These are phyloP conservation scores for Etheostoma cragini DNA, from an alignment of 2,113 vertebrate species.

Conservation along the genomic window DNA sequence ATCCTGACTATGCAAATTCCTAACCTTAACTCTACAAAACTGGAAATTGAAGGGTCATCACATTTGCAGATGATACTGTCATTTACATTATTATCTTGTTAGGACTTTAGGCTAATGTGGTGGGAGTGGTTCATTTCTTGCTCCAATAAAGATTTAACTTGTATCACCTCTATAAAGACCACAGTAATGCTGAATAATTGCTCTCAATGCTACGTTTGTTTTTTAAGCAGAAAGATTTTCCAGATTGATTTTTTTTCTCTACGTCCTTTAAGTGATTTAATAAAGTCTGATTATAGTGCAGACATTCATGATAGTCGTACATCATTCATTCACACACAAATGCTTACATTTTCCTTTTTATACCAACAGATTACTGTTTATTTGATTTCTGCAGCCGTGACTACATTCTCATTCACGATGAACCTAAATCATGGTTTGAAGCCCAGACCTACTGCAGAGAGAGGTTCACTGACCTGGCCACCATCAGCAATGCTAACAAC, in stretches of 20 bases:
- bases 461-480: constrained; percentile 27
- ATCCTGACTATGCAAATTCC: neutral
- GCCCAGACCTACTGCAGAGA: constrained; percentile 38
- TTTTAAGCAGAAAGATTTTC: too few relatives aligned
- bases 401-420: neutral
- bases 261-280: too few relatives aligned
- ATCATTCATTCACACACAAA: too few relatives aligned
- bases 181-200: neutral
- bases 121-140: neutral
- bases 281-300: too few relatives aligned
- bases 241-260: too few relatives aligned
- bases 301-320: too few relatives aligned
- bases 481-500: neutral
- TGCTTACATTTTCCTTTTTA: too few relatives aligned
- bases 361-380: neutral
- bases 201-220: too few relatives aligned
- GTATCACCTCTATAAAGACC: neutral
- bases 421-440: constrained; percentile 10
- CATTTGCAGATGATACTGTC: neutral
- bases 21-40: neutral
- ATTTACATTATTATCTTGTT: neutral
- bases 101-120: neutral
- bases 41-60: neutral
- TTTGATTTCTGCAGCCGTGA: neutral
- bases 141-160: neutral